A percentile compares a stretch with the other conserved stretches of the same genome.
These are phyloP conservation scores for Centrocercus urophasianus DNA, from an alignment of 2,113 vertebrate genomes.

Conservation along the genomic window DNA sequence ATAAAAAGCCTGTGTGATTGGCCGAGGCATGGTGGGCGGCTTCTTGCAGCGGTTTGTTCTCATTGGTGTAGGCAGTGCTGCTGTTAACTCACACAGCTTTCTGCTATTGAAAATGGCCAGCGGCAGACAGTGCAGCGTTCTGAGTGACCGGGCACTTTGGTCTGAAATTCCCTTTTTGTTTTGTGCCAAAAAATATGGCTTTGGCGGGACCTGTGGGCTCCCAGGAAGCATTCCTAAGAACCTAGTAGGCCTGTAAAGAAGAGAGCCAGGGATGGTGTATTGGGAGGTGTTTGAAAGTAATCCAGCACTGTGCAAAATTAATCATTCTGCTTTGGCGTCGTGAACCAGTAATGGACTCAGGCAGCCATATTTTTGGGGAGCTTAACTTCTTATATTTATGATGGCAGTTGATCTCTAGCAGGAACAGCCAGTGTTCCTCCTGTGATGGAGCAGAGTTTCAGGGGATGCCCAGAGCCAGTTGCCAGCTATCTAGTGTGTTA, in stretches of 20 bases:
- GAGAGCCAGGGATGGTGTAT: no score
- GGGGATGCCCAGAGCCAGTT: neutral
- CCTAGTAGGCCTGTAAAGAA: neutral
- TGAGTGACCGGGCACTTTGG: rapidly evolving
- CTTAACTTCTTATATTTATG: neutral
- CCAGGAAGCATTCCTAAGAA: neutral
- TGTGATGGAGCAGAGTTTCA: neutral
- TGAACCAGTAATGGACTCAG: neutral
- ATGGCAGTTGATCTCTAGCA: neutral
- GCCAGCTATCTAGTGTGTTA: neutral
- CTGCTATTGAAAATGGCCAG: neutral
- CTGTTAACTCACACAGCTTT: neutral
- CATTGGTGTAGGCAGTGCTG: neutral
- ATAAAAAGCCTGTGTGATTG: neutral
- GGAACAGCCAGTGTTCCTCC: neutral
- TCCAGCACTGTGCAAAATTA: neutral
- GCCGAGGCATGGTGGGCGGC: no score
- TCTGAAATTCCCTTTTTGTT: neutral
- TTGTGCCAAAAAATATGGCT: neutral
- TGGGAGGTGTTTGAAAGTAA: neutral
- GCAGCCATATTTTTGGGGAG: neutral
- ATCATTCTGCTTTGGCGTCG: neutral
- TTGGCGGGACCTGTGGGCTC: neutral
- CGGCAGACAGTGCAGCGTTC: rapidly evolving
- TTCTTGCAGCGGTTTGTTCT: neutral